Base-by-base conservation (phyloP, 1,140 invertebrate species). In the Catajapyx aquilonaris region DNA sequence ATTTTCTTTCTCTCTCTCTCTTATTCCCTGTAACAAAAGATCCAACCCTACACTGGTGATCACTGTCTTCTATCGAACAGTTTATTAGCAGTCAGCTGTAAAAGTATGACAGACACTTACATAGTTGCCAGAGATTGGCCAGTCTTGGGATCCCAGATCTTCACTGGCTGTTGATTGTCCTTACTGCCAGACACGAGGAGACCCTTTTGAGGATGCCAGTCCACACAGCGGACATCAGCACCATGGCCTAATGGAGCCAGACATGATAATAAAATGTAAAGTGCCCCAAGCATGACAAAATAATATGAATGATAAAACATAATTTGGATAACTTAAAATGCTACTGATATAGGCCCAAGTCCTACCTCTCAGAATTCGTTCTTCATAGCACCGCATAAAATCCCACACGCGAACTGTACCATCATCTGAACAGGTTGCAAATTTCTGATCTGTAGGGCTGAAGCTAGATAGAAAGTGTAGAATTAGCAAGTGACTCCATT, bases 91-190 rank as follows among this genome's bases (percentile, higher is more conserved):
- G n/a, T n/a, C n/a, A n/a, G n/a, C n/a, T n/a, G n/a, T n/a, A n/a
- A n/a, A n/a, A n/a, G 3, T 44, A 28, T 13, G 25, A 33, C 4
- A 34, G 28, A 47, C 22, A 64, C 61, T 64, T 59, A 71, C 52
- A 85, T 54, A 10, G 81, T 86, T n/a, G 80, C 79, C 37, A 86
- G 54, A 7, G 80, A 78, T 44, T 84, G 75, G 0, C 91, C 93
- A 41, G 77, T 81, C 57, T 93, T 93, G 5, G 94, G 90, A 68
- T 99, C 95, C 95, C 95, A 99, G 11, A 99, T 61, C 60, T 99
- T 99, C 10, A 99, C 85, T 7, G 95, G 95, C 52, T 99, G 95
- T 53, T 99, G 95, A 57, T 93, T 96, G 57, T 99, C 95, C 64
- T 98, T 96, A 56, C 90, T 96, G 0, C 95, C 95, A 11, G 93